These are phyloP conservation scores for Chloroceryle inda DNA, from an alignment of 2,797 vertebrate genomes.

Conservation along the genomic window DNA sequence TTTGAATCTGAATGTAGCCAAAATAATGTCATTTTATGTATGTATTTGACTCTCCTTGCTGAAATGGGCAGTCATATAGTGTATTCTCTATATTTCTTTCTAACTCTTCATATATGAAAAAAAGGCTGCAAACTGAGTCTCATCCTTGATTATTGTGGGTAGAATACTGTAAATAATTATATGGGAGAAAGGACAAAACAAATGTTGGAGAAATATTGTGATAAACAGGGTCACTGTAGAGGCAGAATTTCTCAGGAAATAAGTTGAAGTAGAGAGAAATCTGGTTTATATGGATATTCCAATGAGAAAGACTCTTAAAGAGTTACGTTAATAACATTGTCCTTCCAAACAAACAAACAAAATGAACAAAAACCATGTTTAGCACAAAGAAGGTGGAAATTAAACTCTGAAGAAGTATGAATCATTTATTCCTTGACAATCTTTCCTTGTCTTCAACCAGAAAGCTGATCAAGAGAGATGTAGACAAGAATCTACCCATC, in stretches of 20 bases:
- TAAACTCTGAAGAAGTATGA: neutral
- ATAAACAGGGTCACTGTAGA: neutral
- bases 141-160: neutral
- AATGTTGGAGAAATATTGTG: neutral
- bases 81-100: neutral
- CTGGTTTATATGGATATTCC: neutral
- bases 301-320: neutral
- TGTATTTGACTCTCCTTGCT: neutral
- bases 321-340: neutral
- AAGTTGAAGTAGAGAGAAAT: neutral
- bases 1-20: neutral
- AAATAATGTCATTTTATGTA: neutral
- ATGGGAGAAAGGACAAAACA: neutral
- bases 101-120: neutral
- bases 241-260: neutral
- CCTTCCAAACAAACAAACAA: neutral
- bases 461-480: neutral
- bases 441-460: neutral
- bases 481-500: neutral
- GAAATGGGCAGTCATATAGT: neutral
- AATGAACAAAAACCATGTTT: neutral
- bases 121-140: neutral
- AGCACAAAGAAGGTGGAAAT: neutral
- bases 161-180: neutral
- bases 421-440: neutral